A percentile compares a stretch with the other conserved stretches of the same genome.
Conservation (phyloP, 35 echinoderm and acorn worm species). For the Patiria miniata region DNA sequence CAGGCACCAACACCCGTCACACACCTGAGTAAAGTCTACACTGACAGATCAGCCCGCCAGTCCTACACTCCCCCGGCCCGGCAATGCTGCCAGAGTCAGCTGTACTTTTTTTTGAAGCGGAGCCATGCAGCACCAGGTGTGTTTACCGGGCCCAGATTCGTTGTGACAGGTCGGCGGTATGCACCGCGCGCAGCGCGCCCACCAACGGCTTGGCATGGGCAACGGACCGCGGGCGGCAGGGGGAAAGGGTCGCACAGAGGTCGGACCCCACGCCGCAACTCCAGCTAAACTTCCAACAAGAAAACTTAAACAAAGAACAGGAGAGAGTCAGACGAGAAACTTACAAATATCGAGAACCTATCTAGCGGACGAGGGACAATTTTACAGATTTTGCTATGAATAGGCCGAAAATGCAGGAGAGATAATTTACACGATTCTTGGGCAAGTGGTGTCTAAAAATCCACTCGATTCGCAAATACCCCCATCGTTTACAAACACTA, state of each 20-base stretch:
- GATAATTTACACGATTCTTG: no score
- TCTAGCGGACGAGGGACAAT: background rate
- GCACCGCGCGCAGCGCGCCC: slow-evolving; percentile 2
- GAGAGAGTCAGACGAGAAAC: background rate
- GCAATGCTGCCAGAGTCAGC: background rate
- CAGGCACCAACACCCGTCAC: no score
- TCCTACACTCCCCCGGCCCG: background rate
- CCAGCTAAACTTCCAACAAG: background rate
- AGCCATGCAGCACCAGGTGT: slow-evolving; percentile 13
- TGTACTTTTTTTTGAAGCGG: slow-evolving; percentile 26
- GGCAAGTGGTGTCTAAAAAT: no score
- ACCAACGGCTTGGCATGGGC: slow-evolving; percentile 21
- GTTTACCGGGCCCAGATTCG: slow-evolving; percentile 24
- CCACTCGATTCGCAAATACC: no score
- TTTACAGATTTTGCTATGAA: slow-evolving; percentile 1
- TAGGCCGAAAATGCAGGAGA: no score
- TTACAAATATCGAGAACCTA: background rate
- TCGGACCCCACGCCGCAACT: slow-evolving; percentile 10
- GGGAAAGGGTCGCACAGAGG: slow-evolving; percentile 11
- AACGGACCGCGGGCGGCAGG: slow-evolving; percentile 3
- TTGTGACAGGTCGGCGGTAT: background rate
- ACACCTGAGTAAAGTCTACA: background rate
- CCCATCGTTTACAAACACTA: no score
- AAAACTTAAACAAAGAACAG: background rate
- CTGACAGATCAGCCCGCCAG: background rate